Evolutionary conservation across 2,888 invertebrate species (phyloP), one percentile per base, ranked within the genome.

Genomic region (Phytoseiulus persimilis): DNA sequence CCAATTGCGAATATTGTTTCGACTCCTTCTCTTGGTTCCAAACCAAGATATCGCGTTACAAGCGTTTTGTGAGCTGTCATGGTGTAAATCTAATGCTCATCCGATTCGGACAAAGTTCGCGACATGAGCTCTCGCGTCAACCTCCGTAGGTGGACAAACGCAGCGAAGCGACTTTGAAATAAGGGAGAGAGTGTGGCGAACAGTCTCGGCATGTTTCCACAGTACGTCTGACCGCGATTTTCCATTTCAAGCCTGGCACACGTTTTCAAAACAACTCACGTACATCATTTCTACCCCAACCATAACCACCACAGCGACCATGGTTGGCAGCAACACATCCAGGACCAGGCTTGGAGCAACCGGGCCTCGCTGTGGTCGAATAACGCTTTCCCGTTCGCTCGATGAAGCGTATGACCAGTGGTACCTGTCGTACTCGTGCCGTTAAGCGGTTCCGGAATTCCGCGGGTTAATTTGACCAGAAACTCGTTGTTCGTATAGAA

Each of bases 231-330:
- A 65, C 65, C 1, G 18, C 28, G 1, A 65, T 65, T 65, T 33
- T 84, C n/a, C 84, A 32, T 84, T 87, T 87, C 39, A 33, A 87
- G 87, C 32, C 33, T 32, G 28, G 87, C 32, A 31, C 87, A 87
- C 87, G n/a, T 87, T 31, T 87, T 39, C 31, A 23, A 87, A 45
- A 87, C 87, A 33, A 87, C 87, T n/a, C 32, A 87, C 87, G 87
- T 32, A 31, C 87, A 87, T 45, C 87, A 33, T 33, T n/a, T 87
- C 65, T 23, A 65, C 65, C 65, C 65, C 65, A 14, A 65, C 65
- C 28, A 23, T 28, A 28, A 65, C 65, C 65, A 65, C 18, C 65
- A 65, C 65, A 1, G 2, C 65, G 65, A 65, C 5, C 65, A 65
- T 28, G 65, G 65, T 28, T 65, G 65, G 65, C 65, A 23, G 23